Evolutionary conservation across 2,888 invertebrate species (phyloP).

Genomic region (Aphidius colemani): DNA sequence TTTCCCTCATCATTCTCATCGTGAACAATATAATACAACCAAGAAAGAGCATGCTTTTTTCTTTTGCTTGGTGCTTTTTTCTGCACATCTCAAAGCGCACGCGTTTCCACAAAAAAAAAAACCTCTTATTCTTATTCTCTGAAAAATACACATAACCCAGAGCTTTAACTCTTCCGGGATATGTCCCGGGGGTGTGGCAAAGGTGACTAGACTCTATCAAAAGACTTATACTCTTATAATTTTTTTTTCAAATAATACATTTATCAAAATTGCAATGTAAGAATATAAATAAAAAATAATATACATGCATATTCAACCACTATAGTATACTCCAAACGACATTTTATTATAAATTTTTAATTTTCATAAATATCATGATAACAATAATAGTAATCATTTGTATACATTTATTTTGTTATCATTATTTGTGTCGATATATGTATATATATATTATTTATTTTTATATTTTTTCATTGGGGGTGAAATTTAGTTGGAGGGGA

Average conservation of each 20-base stretch:
- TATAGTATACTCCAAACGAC: background rate
- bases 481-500: background rate
- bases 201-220: constrained; percentile 11
- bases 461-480: constrained; percentile 19
- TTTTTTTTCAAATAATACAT: no score
- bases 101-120: constrained; percentile 2
- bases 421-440: no score
- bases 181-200: constrained; percentile 13
- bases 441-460: background rate
- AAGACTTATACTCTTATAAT: background rate
- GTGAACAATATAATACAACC: no score
- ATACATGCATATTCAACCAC: background rate
- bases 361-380: no score
- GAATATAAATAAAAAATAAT: background rate
- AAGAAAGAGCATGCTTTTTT: no score
- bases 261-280: background rate
- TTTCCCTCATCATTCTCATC: no score
- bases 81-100: background rate
- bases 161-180: constrained; percentile 16
- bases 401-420: no score
- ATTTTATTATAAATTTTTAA: background rate
- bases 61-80: no score
- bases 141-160: constrained; percentile 7
- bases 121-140: constrained; percentile 7
- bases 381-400: no score